phyloP scores from a whole-genome alignment of 2,797 vertebrate genomes.

The Artibeus lituratus region DNA sequence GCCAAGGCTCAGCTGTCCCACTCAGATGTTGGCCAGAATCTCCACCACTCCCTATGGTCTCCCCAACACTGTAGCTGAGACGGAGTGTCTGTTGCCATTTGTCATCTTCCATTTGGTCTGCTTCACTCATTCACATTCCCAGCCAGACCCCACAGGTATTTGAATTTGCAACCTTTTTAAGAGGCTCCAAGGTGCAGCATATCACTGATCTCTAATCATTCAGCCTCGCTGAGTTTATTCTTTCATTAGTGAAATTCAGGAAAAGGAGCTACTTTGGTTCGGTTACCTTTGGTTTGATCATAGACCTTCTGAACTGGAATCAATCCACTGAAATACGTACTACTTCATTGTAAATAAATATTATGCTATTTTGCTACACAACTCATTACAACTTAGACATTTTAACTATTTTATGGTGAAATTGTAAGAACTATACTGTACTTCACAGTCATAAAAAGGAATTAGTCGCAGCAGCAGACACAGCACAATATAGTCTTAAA shows the following conservation, averaged over 20 bases:
- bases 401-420: background rate
- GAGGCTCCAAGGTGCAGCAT: background rate
- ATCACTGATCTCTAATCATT: background rate
- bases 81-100: background rate
- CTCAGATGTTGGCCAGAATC: background rate
- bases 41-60: background rate
- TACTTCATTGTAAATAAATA: background rate
- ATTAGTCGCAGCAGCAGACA: background rate
- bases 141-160: background rate
- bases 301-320: background rate
- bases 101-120: background rate
- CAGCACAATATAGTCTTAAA: background rate
- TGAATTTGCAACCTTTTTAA: background rate
- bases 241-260: background rate
- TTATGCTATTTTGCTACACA: background rate
- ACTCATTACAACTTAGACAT: background rate
- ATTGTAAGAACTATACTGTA: background rate
- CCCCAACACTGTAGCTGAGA: background rate
- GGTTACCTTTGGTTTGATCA: background rate
- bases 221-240: background rate
- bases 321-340: background rate
- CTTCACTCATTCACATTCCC: background rate
- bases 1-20: background rate
- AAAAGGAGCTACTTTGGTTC: background rate
- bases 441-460: conserved; percentile 15